Conservation (phyloP, 92 coral and sea anemone species). For the Virgularia gustaviana region DNA sequence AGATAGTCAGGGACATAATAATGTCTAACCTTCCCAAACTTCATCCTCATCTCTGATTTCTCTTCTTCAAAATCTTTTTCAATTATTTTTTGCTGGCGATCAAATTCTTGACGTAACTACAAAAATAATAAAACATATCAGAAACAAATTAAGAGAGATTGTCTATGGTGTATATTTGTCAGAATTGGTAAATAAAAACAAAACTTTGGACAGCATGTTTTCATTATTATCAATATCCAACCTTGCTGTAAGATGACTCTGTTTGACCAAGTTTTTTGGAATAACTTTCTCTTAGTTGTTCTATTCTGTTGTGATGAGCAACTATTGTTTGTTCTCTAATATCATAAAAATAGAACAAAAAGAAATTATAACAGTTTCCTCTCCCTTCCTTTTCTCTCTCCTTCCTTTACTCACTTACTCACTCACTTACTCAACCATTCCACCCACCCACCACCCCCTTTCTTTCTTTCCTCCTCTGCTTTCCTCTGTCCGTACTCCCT, state of each 20-base stretch:
- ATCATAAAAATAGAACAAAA: not conserved
- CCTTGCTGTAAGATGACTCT: conserved; percentile 32
- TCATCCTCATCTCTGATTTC: conserved; percentile 65
- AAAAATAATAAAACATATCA: not conserved
- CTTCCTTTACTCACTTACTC: too few relatives aligned
- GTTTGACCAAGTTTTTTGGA: conserved; percentile 77
- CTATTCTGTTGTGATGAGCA: conserved; percentile 92
- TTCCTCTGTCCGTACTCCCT: too few relatives aligned
- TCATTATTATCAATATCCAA: not conserved
- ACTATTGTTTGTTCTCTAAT: conserved; percentile 78
- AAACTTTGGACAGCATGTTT: not conserved
- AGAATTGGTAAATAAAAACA: not conserved
- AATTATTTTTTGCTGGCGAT: conserved; percentile 60
- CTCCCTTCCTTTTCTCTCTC: not conserved
- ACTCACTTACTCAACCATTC: too few relatives aligned
- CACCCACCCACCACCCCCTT: conserved; percentile 55
- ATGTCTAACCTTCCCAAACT: conserved; percentile 68
- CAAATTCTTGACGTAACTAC: conserved; percentile 65
- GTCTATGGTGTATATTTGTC: not conserved
- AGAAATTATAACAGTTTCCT: not conserved
- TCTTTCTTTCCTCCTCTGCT: too few relatives aligned
- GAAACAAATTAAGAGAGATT: not conserved
- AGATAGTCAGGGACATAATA: too few relatives aligned
- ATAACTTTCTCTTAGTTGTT: conserved; percentile 93
- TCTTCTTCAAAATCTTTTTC: conserved; percentile 62